Evolutionary conservation across 2,888 invertebrate species (phyloP), one percentile per base, ranked within the genome.

Genomic region (Ennomos erosarius): DNA sequence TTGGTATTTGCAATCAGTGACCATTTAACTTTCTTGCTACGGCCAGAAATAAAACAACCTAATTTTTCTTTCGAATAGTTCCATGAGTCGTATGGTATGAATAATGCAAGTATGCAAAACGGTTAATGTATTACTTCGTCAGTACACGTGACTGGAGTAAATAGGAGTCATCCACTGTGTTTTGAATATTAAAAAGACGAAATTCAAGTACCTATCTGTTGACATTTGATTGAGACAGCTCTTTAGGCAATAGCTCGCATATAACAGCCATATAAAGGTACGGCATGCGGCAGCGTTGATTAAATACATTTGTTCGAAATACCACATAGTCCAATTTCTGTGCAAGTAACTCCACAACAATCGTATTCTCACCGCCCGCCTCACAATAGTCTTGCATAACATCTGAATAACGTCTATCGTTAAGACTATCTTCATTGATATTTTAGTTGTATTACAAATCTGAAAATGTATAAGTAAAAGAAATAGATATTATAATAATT

Each of bases 101-200:
- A 88, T 88, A 85, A 89, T 89, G 83, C 81, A 87, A 68, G 60
- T 79, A 87, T 87, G 88, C 82, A 81, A 87, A 88, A 76, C 78
- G 71, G 76, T 73, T 78, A 76, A 80, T 81, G 84, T 85, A 82
- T 83, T 86, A 84, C 87, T 83, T 79, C 76, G 79, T 72, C 77
- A 71, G 64, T 69, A 79, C 81, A 83, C 89, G 90, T 88, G 89
- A 87, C 75, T 60, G 13, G 87, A 51, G 75, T 88, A 75, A 75
- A 81, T 83, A 84, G 72, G 68, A 81, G 68, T 62, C 60, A 68
- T 84, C 82, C 80, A 52, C 42, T 81, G 83, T 85, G 87, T 65
- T 65, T 70, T 58, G 88, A 82, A 85, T 90, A 65, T 59, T 69
- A 78, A 87, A 73, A 63, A 43, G 64, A 56, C 60, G 59, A 63